Base-by-base conservation (phyloP, 1,140 invertebrate species). In the Formica exsecta region DNA sequence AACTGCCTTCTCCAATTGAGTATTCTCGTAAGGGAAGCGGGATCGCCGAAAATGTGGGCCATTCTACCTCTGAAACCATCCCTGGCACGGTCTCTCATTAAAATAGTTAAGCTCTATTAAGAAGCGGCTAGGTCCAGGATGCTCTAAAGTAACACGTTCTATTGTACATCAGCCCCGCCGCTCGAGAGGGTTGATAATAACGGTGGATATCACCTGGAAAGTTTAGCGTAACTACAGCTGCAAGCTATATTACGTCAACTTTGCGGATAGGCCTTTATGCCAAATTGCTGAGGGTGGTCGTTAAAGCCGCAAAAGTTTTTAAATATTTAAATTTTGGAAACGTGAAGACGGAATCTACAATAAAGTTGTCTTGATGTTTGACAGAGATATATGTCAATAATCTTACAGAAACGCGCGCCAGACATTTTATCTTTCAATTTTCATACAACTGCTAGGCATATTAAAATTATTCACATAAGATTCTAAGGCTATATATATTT, bases 81-180 rank as follows among this genome's bases (percentile, higher is more conserved):
- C n/a, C 29, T 32, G 75, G 71, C 79, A 89, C 57, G 83, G 70
- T 73, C 77, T 75, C 91, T 92, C 92, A 91, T 92, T 92, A 92
- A 92, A 92, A 92, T 92, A 92, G 90, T 91, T 92, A 89, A 92
- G 86, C 87, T 88, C 85, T 88, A 89, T 92, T 92, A 92, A 86
- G 89, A 77, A 80, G 80, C 86, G 87, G 88, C 90, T 88, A 85
- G 88, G 66, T 81, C 79, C 65, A 41, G 61, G 74, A 64, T 64
- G 64, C 66, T 87, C 87, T 79, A 77, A 87, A 89, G 87, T 74
- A 90, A 87, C 86, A 86, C 74, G 59, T 76, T 62, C 77, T 86
- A 90, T 91, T 92, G 86, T 92, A 83, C 88, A 90, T 89, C 71
- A 90, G 71, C 66, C 54, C 44, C 62, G n/a, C 13, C 65, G 57